Conservation (phyloP, 2,888 invertebrate species). For the Prostheceraeus crozeri region DNA sequence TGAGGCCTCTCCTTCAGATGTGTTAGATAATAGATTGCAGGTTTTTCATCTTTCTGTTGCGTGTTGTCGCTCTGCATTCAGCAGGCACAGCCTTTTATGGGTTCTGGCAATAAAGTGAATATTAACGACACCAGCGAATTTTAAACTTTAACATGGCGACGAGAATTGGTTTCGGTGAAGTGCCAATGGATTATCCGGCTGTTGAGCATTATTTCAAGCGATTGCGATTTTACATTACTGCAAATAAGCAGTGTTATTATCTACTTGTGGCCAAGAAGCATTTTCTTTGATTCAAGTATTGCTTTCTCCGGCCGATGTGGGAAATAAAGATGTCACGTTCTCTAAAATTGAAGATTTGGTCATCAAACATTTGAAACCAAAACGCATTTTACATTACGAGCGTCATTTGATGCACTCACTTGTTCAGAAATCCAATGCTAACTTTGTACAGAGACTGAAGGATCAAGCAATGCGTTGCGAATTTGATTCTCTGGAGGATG, state of each 20-base stretch:
- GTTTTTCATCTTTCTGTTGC: too few species aligned
- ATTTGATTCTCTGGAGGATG: background rate
- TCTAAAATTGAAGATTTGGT: background rate
- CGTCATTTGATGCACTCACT: constrained; percentile 5
- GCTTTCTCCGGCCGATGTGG: background rate
- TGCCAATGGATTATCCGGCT: too few species aligned
- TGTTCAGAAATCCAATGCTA: background rate
- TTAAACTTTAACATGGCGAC: too few species aligned
- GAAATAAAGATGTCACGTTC: background rate
- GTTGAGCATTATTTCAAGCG: too few species aligned
- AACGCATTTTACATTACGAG: constrained; percentile 5
- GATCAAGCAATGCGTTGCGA: background rate
- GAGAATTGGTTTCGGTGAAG: too few species aligned
- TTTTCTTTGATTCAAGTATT: constrained; percentile 11
- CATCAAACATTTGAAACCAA: constrained; percentile 14
- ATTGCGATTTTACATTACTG: too few species aligned
- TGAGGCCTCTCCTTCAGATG: too few species aligned
- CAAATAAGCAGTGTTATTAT: constrained; percentile 11
- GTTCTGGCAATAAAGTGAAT: too few species aligned
- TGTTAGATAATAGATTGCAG: too few species aligned
- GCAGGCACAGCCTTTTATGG: too few species aligned
- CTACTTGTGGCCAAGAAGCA: constrained; percentile 13
- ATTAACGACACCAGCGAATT: too few species aligned
- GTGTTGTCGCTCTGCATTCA: too few species aligned
- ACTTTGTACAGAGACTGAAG: background rate